Base-by-base conservation (phyloP, 2,797 vertebrate species). In the Poecilia picta region DNA sequence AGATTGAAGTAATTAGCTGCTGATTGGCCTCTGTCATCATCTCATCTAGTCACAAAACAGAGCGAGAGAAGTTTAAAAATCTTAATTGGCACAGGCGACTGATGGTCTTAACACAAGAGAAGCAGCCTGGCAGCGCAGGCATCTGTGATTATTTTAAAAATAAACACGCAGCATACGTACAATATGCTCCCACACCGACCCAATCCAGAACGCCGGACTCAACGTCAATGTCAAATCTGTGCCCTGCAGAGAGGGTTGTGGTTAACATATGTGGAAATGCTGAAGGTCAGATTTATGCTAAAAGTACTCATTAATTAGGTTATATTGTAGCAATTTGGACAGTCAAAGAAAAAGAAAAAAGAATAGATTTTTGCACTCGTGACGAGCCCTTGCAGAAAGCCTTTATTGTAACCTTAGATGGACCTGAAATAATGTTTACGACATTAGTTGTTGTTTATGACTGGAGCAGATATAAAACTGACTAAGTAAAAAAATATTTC, bases 131-230 rank as follows among this genome's bases (percentile, higher is more conserved):
- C 91, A 88, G 89, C 46, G 55, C 77, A 83, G 89, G 85, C 93
- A 93, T 93, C 93, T 93, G 93, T 91, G 90, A 90, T 91, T 75
- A 83, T 89, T 91, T 92, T 84, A 18, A 89, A 93, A 93, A 94
- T 90, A 91, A 93, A 92, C 88, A 88, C 88, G 85, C 88, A 89
- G 78, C 87, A 92, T 91, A 91, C 86, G 88, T 90, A 91, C 91
- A 93, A 92, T 90, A 89, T 91, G 91, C 77, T 91, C 88, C 79
- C 82, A 76, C 72, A 72, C 64, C 86, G 89, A 91, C 92, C 89
- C 85, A 81, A 87, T 89, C 87, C 90, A 92, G 88, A 88, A 89
- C 83, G 79, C 86, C 80, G 87, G 86, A 89, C 82, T 84, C 70
- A 45, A 72, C 79, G 72, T 59, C 75, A 73, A 81, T 86, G 91